A percentile compares a stretch with the other conserved stretches of the same genome.
Evolutionary conservation across 2,888 invertebrate species (phyloP).

Genomic region (Eristalinus aeneus): DNA sequence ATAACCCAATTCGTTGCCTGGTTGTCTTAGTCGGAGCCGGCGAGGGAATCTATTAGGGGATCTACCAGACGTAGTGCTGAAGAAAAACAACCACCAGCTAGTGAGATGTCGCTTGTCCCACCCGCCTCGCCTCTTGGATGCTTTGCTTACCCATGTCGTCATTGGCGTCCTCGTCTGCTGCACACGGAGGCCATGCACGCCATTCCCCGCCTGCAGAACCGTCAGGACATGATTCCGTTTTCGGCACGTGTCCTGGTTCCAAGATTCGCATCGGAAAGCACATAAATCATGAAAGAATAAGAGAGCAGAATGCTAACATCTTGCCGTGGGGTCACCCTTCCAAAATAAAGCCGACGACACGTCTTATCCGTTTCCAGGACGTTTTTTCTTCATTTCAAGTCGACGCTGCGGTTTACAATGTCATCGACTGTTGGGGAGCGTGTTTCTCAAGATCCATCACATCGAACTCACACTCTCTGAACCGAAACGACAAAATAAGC

Average conservation of each 20-base stretch:
- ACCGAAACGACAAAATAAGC: neutral
- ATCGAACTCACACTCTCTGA: neutral
- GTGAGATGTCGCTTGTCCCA: neutral
- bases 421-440: neutral
- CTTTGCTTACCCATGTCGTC: neutral
- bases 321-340: neutral
- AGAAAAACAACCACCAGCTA: neutral
- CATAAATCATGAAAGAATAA: neutral
- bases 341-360: neutral
- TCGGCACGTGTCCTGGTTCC: neutral
- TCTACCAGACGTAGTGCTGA: neutral
- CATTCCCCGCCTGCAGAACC: neutral
- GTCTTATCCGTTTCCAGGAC: neutral
- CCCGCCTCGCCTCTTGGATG: neutral
- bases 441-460: neutral
- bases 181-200: neutral
- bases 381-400: neutral
- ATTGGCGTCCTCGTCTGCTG: neutral
- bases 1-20: slow-evolving; percentile 48
- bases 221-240: neutral
- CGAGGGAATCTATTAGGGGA: neutral
- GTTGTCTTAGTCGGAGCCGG: neutral
- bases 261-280: neutral
- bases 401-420: neutral
- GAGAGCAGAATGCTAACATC: neutral